Evolutionary conservation across 2,888 invertebrate species (phyloP).

Genomic region (Agrotis ipsilon): DNA sequence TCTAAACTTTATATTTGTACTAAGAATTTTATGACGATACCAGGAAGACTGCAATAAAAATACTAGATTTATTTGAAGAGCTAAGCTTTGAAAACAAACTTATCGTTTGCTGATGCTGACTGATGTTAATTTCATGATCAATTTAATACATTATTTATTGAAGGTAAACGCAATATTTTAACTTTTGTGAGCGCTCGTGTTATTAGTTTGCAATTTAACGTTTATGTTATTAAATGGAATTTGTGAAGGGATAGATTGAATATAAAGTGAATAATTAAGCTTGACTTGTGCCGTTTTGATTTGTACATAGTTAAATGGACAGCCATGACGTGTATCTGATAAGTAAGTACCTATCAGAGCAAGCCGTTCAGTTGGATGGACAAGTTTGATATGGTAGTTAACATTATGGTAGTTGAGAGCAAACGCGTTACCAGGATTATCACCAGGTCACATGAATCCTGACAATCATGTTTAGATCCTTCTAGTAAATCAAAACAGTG

Average conservation of each 20-base stretch:
- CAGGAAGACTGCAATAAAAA: constrained; percentile 22
- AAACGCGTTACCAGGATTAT: neutral
- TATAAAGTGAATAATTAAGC: constrained; percentile 35
- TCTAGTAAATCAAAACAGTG: neutral
- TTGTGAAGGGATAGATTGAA: constrained; percentile 30
- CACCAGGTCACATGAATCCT: constrained; percentile 22
- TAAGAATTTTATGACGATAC: constrained; percentile 25
- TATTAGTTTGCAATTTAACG: constrained; percentile 49
- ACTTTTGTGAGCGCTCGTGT: constrained; percentile 33
- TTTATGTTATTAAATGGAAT: constrained; percentile 28
- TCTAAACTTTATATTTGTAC: constrained; percentile 1
- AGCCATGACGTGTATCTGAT: neutral
- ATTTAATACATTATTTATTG: constrained; percentile 68
- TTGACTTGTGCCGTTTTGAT: constrained; percentile 13
- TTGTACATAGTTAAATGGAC: constrained; percentile 7
- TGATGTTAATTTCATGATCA: constrained; percentile 68
- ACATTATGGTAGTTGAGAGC: neutral
- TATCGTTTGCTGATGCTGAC: constrained; percentile 64
- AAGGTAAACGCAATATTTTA: constrained; percentile 41
- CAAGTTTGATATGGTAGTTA: neutral
- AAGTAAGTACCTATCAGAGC: neutral
- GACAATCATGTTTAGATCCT: neutral
- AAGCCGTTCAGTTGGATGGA: neutral
- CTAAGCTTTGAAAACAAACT: constrained; percentile 64
- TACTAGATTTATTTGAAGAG: constrained; percentile 46